Conservation (phyloP, 2,113 vertebrate genomes). For the Ptyas mucosa region DNA sequence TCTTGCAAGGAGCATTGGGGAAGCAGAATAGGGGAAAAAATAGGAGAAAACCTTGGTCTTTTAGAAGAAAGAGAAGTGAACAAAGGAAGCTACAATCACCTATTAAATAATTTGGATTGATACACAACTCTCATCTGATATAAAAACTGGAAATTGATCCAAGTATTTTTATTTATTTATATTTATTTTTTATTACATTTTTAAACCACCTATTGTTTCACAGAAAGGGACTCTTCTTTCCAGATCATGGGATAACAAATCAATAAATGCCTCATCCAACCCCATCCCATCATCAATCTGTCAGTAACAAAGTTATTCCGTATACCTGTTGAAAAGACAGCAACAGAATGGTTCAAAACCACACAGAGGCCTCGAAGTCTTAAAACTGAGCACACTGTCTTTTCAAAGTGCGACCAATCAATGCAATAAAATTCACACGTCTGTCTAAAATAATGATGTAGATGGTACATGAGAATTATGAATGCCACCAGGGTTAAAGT, state of each 20-base stretch:
- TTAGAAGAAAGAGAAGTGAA: not conserved
- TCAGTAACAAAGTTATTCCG: not conserved
- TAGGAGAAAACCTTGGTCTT: not conserved
- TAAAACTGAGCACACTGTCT: not conserved
- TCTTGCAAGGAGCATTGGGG: not conserved
- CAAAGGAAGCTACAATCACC: not conserved
- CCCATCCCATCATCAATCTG: not conserved
- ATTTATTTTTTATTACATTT: not conserved
- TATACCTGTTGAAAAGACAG: not conserved
- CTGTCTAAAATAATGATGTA: not conserved
- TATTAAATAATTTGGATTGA: not conserved
- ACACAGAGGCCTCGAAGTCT: not conserved
- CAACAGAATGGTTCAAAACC: not conserved
- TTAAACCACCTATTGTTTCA: not conserved
- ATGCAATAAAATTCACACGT: not conserved
- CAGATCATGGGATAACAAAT: not conserved
- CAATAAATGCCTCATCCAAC: not conserved
- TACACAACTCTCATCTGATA: not conserved
- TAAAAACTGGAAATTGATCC: not conserved
- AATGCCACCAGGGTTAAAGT: not conserved
- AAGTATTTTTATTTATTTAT: not conserved
- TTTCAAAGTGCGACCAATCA: not conserved
- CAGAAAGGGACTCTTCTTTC: not conserved
- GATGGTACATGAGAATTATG: not conserved
- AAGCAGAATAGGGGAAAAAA: not conserved